Evolutionary conservation across 2,797 vertebrate species (phyloP).

Genomic region (Myotis findleyi): DNA sequence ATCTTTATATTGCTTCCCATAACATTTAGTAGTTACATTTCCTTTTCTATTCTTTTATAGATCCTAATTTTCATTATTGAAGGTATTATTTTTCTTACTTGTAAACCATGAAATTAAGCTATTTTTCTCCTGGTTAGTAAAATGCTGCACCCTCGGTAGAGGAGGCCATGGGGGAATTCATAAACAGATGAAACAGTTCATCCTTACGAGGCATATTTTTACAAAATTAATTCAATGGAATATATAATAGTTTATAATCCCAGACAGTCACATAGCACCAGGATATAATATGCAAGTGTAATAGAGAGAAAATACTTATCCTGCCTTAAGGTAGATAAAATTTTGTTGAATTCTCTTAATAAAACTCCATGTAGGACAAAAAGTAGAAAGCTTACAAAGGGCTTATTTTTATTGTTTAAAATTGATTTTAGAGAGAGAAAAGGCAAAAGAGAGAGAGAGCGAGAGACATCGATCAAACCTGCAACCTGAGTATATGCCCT

Average conservation of each 20-base stretch:
- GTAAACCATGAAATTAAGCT: constrained; percentile 46
- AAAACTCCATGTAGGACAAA: constrained; percentile 5
- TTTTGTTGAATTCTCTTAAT: constrained; percentile 40
- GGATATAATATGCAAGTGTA: not conserved
- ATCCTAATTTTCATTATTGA: not conserved
- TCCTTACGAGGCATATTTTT: not conserved
- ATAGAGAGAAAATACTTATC: constrained; percentile 40
- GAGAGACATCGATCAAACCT: not conserved
- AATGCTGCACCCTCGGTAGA: not conserved
- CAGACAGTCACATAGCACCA: not conserved
- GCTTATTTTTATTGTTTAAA: constrained; percentile 11
- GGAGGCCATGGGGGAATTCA: not conserved
- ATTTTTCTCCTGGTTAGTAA: constrained; percentile 45
- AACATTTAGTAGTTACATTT: constrained; percentile 6
- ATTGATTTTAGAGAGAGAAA: not conserved
- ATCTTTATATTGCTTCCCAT: not conserved
- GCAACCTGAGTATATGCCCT: not conserved
- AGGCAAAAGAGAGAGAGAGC: too few species aligned
- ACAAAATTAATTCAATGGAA: not conserved
- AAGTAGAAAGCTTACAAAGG: constrained; percentile 19
- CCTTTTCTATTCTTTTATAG: not conserved
- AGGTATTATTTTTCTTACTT: not conserved
- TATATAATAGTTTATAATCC: not conserved
- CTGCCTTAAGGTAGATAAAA: constrained; percentile 55
- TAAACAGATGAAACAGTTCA: not conserved